Base-by-base conservation (phyloP, 2,113 vertebrate genomes). In the Apodemus speciosus region DNA sequence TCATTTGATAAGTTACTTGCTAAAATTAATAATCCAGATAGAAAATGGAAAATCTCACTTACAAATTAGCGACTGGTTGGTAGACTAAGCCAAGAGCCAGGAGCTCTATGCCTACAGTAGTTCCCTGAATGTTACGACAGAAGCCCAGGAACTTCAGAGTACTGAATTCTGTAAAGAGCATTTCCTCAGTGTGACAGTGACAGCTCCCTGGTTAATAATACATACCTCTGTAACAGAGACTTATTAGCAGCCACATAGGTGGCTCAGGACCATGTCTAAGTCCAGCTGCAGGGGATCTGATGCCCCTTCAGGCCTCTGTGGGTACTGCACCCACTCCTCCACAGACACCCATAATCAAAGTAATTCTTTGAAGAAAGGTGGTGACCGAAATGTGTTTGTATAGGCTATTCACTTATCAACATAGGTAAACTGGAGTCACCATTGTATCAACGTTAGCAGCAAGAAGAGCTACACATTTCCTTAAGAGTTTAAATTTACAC, bases 371-470 rank as follows among this genome's bases (percentile, higher is more conserved):
- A 85, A 68, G 83, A 8, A 40, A 88, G 38, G 51, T 51, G 23
- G 6, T 3, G 14, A 73, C 14, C 0, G 11, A 62, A 73, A 46
- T 3, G 27, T 62, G 9, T 43, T 53, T 80, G 46, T 4, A 4
- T 10, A 1, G 0, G 40, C 23, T 0, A 9, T 38, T 51, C 6
- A 60, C n/a, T 3, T 23, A 6, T 46, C 43, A 49, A 35, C 46
- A 53, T 40, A 56, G 71, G 20, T 27, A 75, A 51, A 90, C 11
- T 13, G 25, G 51, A 72, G 56, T 43, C 79, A 75, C 16, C 27
- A 46, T 66, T 87, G 76, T 38, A 66, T 49, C 71, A 40, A 79
- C 15, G 69, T n/a, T 46, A 75, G 58, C 25, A 83, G 56, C 49
- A 56, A 85, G 69, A 90, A 76, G 11, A 87, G 30, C 46, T 46